Conservation (phyloP, 53 echinoderm and acorn worm species). For the Apostichopus leukothele region DNA sequence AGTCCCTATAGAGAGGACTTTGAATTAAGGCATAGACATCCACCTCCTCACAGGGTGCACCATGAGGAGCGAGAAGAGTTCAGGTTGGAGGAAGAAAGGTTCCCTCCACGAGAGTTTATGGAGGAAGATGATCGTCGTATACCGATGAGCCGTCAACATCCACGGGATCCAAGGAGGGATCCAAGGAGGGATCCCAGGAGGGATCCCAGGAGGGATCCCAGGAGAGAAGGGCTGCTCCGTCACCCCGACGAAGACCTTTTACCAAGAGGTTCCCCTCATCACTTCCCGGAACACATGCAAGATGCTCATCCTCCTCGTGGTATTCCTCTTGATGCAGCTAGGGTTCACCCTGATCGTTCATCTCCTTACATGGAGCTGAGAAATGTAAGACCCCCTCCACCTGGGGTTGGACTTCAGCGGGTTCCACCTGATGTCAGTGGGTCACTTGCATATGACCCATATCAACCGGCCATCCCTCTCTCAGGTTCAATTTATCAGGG, state of each 20-base stretch:
- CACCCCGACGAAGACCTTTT: conserved; percentile 12
- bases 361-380: neutral
- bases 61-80: neutral
- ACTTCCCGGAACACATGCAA: conserved; percentile 11
- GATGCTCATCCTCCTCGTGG: neutral
- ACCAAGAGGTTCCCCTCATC: conserved; percentile 20
- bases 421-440: neutral
- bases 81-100: neutral
- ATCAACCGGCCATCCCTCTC: neutral
- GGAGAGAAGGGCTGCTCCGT: neutral
- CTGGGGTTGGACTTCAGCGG: neutral
- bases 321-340: neutral
- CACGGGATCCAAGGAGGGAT: conserved; percentile 40
- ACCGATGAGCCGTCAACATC: neutral
- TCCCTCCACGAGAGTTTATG: neutral
- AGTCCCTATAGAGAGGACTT: conserved; percentile 6
- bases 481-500: conserved; percentile 11
- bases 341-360: neutral
- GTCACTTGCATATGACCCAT: conserved; percentile 19
- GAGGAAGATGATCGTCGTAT: neutral
- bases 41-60: neutral
- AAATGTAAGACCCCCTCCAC: conserved; percentile 10
- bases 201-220: conserved; percentile 3
- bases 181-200: conserved; percentile 10
- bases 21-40: neutral